Evolutionary conservation across 2,797 vertebrate species (phyloP).

Genomic region (Neosilurus mollespiculum): DNA sequence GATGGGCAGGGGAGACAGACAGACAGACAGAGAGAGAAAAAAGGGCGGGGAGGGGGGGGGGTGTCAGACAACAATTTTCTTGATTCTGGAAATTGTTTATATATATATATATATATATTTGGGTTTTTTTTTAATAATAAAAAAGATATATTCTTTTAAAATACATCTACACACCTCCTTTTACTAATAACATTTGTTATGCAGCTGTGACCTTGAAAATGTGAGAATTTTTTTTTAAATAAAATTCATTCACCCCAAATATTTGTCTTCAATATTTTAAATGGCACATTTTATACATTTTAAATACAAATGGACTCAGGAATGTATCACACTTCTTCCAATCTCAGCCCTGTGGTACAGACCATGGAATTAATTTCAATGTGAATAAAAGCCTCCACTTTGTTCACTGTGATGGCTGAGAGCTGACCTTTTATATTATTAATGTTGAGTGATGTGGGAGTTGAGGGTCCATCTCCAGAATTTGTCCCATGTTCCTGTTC

Average conservation of each 20-base stretch:
- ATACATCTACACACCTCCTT: no score
- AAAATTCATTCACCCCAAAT: background rate
- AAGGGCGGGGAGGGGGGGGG: no score
- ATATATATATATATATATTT: no score
- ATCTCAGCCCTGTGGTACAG: background rate
- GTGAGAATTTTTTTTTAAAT: no score
- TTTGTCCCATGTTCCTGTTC: slow-evolving; percentile 54
- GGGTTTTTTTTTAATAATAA: no score
- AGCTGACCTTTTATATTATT: slow-evolving; percentile 42
- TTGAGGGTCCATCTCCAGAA: slow-evolving; percentile 74
- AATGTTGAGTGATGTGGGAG: slow-evolving; percentile 71
- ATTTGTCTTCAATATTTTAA: background rate
- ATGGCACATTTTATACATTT: background rate
- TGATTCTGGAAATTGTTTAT: no score
- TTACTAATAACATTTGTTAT: background rate
- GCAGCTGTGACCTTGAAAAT: background rate
- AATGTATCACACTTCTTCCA: background rate
- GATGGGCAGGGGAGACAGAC: no score
- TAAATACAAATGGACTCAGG: background rate
- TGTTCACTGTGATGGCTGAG: slow-evolving; percentile 2
- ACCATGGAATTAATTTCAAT: background rate
- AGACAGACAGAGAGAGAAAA: no score
- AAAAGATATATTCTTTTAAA: no score
- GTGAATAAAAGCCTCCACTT: background rate
- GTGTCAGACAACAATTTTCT: no score